These are phyloP conservation scores for Pristionchus mayeri DNA, from an alignment of 2,888 invertebrate species.

Conservation along the genomic window DNA sequence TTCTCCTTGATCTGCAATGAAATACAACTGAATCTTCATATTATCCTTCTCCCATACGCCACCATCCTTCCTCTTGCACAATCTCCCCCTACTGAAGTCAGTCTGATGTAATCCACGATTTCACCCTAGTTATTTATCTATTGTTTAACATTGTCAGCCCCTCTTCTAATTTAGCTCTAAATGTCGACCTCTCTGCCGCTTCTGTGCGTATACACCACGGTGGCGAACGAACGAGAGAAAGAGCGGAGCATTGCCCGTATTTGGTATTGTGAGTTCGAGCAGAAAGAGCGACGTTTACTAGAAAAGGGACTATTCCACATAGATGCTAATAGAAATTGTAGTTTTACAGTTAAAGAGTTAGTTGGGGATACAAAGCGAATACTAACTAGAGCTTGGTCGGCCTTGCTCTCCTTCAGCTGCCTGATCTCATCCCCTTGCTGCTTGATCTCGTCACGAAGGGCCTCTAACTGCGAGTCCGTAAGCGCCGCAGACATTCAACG, in stretches of 20 bases:
- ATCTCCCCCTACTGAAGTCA: not conserved
- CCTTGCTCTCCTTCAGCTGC: slow-evolving; percentile 56
- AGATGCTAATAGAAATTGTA: not conserved
- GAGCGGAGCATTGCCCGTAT: slow-evolving; percentile 50
- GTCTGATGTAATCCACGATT: slow-evolving; percentile 28
- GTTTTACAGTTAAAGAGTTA: too few species aligned
- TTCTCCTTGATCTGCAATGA: slow-evolving; percentile 86
- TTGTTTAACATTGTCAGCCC: too few species aligned
- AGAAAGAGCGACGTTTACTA: slow-evolving; percentile 47
- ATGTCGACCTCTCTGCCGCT: slow-evolving; percentile 67
- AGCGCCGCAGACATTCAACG: slow-evolving; percentile 43
- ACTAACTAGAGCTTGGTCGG: slow-evolving; percentile 58
- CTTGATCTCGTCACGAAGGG: slow-evolving; percentile 55
- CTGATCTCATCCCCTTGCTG: slow-evolving; percentile 60
- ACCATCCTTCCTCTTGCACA: not conserved
- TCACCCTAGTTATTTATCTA: too few species aligned
- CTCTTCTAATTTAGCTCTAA: not conserved
- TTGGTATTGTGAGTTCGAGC: slow-evolving; percentile 3
- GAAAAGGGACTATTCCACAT: slow-evolving; percentile 16
- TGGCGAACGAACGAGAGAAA: slow-evolving; percentile 53
- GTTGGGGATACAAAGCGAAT: too few species aligned
- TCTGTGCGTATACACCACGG: slow-evolving; percentile 68
- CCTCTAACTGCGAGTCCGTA: slow-evolving; percentile 8
- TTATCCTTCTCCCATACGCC: not conserved
- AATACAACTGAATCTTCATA: not conserved